Evolutionary conservation across 2,113 vertebrate species (phyloP).

Genomic region (Aptenodytes patagonicus): DNA sequence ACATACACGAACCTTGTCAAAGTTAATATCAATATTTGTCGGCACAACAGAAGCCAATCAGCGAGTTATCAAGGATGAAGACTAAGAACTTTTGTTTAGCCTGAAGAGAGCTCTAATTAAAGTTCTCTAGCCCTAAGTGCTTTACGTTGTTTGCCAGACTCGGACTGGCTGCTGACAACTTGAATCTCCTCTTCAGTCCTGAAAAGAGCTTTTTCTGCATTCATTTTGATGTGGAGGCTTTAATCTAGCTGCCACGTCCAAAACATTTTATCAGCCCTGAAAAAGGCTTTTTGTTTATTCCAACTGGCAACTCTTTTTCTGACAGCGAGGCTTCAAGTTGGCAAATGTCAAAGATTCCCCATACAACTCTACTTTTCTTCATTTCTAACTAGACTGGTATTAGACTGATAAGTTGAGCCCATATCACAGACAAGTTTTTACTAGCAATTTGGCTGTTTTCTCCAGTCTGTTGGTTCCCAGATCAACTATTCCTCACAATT

Average conservation of each 20-base stretch:
- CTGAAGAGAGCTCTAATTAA: conserved; percentile 60
- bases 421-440: background rate
- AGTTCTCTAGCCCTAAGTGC: conserved; percentile 41
- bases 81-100: conserved; percentile 46
- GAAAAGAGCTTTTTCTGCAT: conserved; percentile 46
- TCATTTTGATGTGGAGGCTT: conserved; percentile 58
- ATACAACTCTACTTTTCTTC: background rate
- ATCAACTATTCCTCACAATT: background rate
- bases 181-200: conserved; percentile 45
- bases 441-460: background rate
- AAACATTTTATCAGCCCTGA: conserved; percentile 15
- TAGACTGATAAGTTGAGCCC: background rate
- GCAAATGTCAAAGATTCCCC: conserved; percentile 2
- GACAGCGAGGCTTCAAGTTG: background rate
- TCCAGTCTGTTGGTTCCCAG: background rate
- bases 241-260: conserved; percentile 62
- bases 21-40: conserved; percentile 34
- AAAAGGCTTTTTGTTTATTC: conserved; percentile 54
- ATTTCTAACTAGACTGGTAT: background rate
- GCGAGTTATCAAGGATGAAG: conserved; percentile 2
- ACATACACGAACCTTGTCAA: conserved; percentile 5
- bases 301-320: background rate
- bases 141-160: conserved; percentile 34
- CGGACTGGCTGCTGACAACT: conserved; percentile 62
- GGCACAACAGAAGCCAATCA: conserved; percentile 6